Evolutionary conservation across 2,113 vertebrate genomes (phyloP).

Genomic region (Heloderma charlesbogerti): DNA sequence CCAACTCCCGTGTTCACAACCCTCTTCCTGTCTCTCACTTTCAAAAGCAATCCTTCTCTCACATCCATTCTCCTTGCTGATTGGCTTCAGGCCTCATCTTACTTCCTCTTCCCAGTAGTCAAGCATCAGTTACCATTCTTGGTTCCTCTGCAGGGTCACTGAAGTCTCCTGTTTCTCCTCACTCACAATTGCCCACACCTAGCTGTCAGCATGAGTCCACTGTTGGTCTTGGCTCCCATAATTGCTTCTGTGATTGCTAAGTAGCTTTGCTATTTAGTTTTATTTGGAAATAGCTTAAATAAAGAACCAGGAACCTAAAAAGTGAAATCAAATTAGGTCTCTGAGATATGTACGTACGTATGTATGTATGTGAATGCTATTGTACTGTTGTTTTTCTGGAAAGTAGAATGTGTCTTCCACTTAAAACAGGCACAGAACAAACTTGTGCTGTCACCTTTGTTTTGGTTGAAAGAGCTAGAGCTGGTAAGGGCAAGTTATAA

Average conservation of each 20-base stretch:
- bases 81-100: too few species aligned
- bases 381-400: background rate
- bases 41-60: background rate
- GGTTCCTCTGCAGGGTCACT: background rate
- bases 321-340: background rate
- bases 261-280: background rate
- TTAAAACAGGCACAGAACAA: slow-evolving; percentile 21
- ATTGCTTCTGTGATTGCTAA: background rate
- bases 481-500: background rate
- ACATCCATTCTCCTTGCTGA: background rate
- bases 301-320: background rate
- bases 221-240: background rate
- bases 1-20: background rate
- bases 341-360: background rate
- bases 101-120: background rate
- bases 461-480: slow-evolving; percentile 10
- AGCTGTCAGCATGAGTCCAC: background rate
- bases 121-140: background rate
- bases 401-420: background rate
- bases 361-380: background rate
- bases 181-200: background rate
- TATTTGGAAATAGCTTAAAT: background rate
- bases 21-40: background rate
- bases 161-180: background rate
- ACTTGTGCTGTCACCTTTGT: background rate